A percentile compares a stretch with the other conserved stretches of the same genome.
phyloP scores from a whole-genome alignment of 2,113 vertebrate species.

The Pluvialis apricaria region DNA sequence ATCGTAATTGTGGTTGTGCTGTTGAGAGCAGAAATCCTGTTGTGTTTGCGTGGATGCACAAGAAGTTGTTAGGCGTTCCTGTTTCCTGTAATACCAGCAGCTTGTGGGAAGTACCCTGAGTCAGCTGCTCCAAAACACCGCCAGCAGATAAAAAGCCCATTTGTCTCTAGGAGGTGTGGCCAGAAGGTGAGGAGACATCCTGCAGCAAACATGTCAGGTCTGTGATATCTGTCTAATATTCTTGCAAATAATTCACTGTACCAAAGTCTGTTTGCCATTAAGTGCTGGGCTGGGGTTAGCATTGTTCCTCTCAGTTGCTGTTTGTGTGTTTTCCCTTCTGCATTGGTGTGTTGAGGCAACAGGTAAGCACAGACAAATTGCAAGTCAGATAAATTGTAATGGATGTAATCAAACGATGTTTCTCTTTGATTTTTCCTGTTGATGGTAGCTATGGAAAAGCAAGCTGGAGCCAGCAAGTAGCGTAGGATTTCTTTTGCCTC shows the following conservation, averaged over 20 bases:
- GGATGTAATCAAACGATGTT: neutral
- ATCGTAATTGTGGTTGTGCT: neutral
- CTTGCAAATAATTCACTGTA: neutral
- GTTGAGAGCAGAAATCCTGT: neutral
- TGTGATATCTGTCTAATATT: neutral
- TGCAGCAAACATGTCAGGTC: conserved; percentile 15
- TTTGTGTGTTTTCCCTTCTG: neutral
- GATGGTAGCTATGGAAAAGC: neutral
- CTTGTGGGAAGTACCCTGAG: neutral
- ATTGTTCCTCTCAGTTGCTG: neutral
- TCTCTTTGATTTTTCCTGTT: neutral
- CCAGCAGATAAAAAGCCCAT: neutral
- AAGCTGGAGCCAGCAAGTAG: neutral
- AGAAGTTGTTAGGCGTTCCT: neutral
- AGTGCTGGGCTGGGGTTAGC: neutral
- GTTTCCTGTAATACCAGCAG: accelerated
- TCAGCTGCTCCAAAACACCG: neutral
- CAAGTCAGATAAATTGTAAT: neutral
- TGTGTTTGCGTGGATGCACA: neutral
- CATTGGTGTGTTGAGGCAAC: neutral
- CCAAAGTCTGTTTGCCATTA: neutral
- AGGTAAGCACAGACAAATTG: neutral
- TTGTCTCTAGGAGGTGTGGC: accelerated
- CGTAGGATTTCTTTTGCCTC: neutral
- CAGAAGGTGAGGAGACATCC: neutral